A percentile compares a stretch with the other conserved stretches of the same genome.
phyloP scores from a whole-genome alignment of 2,113 vertebrate species.

The Struthio camelus region DNA sequence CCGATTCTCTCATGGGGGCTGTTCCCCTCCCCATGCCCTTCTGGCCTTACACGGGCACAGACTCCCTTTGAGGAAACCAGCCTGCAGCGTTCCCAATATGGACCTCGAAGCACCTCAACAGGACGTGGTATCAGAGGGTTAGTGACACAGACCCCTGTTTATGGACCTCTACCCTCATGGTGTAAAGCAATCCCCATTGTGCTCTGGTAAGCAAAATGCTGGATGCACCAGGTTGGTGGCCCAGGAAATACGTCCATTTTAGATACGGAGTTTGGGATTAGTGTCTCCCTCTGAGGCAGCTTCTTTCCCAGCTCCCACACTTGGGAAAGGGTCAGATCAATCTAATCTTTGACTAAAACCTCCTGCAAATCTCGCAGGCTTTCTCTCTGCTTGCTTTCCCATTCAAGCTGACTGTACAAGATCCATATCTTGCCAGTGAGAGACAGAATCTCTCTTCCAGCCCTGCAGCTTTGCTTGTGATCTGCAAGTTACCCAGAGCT shows the following conservation, averaged over 20 bases:
- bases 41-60: background rate
- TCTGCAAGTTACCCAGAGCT: background rate
- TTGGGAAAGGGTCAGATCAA: background rate
- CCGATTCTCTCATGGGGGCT: background rate
- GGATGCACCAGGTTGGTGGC: background rate
- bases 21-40: background rate
- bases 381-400: background rate
- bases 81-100: background rate
- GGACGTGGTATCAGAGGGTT: rapidly evolving
- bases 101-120: background rate
- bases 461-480: background rate
- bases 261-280: background rate
- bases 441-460: background rate
- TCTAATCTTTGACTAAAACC: background rate
- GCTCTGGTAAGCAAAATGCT: background rate
- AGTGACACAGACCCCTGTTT: background rate
- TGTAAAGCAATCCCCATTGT: background rate
- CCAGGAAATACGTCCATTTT: background rate
- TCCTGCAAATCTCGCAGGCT: background rate
- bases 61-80: background rate
- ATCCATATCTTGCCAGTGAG: background rate
- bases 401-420: background rate
- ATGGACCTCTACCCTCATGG: rapidly evolving
- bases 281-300: background rate
- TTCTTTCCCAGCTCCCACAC: slow-evolving; percentile 6